Base-by-base conservation (phyloP, 2,797 vertebrate genomes). In the Loriculus beryllinus region DNA sequence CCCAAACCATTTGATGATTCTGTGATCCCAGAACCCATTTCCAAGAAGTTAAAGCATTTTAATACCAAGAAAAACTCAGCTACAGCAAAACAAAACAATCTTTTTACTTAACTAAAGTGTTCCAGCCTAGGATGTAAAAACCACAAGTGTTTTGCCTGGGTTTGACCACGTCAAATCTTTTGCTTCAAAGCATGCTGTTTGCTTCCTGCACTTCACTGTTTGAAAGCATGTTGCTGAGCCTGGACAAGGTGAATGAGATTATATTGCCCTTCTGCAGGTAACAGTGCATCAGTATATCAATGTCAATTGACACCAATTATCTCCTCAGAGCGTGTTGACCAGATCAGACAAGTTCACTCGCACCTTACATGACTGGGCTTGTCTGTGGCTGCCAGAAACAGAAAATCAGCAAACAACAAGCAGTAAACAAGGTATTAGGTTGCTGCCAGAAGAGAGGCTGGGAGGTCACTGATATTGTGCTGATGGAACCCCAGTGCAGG, bases 401-500 rank as follows among this genome's bases (percentile, higher is more conserved):
- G 76, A 78, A 86, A 78, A 69, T 21, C 4, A 57, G 57, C 56
- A 26, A 67, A 23, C 4, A 12, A 14, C 17, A 68, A 63, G 49
- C 25, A 23, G 33, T 8, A 78, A 88, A 42, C 16, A 23, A 67
- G 14, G 37, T 64, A 33, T 33, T 29, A 22, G 26, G 76, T 15
- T 20, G 51, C 35, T 87, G 68, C 64, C 48, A 43, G 25, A 51
- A 70, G 81, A 84, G 63, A 63, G 28, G 51, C 47, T 19, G 25
- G 15, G 13, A 12, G 14, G 21, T 52, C 59, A 43, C 52, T 31
- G 35, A 48, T 17, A 14, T 6, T 14, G 16, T 22, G 33, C 37
- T 23, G n/a, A 12, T 7, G 51, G 68, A 1, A 0, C 6, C 37
- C 56, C 37, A 43, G 13, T 1, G 21, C 75, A 62, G 37, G 23